phyloP scores from a whole-genome alignment of 1,140 invertebrate genomes.

The Alviniconcha marisindica region DNA sequence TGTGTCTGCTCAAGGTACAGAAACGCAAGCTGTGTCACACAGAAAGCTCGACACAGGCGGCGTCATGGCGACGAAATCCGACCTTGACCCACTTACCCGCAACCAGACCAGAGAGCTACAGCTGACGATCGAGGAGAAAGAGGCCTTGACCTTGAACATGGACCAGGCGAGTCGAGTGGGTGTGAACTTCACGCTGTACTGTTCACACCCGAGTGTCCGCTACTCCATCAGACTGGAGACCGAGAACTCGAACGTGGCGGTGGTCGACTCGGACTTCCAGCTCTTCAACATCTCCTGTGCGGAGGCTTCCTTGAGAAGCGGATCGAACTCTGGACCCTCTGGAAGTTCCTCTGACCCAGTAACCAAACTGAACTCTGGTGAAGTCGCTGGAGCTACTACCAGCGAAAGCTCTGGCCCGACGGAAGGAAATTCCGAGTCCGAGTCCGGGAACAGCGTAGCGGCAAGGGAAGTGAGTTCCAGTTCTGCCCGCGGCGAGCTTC shows the following conservation, averaged over 20 bases:
- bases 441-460: no score
- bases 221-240: conserved; percentile 3
- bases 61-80: not conserved
- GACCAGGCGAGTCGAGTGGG: not conserved
- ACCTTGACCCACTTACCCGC: not conserved
- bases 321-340: not conserved
- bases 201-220: conserved; percentile 1
- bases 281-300: conserved; percentile 13
- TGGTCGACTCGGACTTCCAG: not conserved
- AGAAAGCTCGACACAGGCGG: no score
- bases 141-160: not conserved
- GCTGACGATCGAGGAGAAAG: not conserved
- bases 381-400: not conserved
- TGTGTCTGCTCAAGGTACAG: not conserved
- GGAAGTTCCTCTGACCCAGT: not conserved
- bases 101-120: conserved; percentile 23
- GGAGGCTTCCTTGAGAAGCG: not conserved
- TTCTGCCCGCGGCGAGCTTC: no score
- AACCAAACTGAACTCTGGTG: not conserved
- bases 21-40: not conserved
- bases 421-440: not conserved
- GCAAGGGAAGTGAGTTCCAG: no score
- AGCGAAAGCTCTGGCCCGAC: no score
- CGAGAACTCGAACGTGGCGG: not conserved
- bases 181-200: conserved; percentile 25